Conservation (phyloP, 2,888 invertebrate species). For the Pristionchus japonicus region DNA sequence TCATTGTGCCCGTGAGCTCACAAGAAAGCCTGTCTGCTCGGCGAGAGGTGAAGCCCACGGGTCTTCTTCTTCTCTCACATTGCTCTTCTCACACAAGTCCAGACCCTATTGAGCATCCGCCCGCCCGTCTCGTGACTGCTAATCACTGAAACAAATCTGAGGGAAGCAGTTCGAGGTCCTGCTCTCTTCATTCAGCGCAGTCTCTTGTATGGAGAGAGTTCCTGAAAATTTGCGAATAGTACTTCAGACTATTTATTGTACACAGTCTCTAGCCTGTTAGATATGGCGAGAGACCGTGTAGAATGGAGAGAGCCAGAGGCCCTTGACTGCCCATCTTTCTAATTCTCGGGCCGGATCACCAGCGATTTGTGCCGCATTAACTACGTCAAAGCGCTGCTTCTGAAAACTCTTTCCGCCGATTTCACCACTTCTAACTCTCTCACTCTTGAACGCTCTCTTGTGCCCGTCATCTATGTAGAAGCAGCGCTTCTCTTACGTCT, state of each 20-base stretch:
- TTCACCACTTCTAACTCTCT: too few species aligned
- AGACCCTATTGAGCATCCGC: neutral
- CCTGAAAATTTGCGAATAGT: too few species aligned
- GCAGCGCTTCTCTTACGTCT: too few species aligned
- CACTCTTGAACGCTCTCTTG: too few species aligned
- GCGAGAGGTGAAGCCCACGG: too few species aligned
- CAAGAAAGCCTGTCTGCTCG: neutral
- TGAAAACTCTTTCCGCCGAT: neutral
- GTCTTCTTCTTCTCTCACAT: neutral
- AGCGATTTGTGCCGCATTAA: neutral
- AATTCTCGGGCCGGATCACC: neutral
- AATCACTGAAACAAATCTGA: constrained; percentile 21
- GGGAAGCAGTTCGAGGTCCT: too few species aligned
- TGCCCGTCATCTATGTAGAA: too few species aligned
- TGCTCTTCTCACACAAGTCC: neutral
- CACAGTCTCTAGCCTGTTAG: neutral
- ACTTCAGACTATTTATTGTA: too few species aligned
- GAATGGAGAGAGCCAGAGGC: neutral
- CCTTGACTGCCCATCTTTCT: neutral
- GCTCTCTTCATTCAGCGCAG: too few species aligned
- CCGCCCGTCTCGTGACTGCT: neutral
- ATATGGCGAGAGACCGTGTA: neutral
- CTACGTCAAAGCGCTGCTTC: neutral
- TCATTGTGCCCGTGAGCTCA: neutral
- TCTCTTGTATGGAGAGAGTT: too few species aligned